A percentile compares a stretch with the other conserved stretches of the same genome.
Evolutionary conservation across 2,888 invertebrate species (phyloP).

Genomic region (Apodemia zela): DNA sequence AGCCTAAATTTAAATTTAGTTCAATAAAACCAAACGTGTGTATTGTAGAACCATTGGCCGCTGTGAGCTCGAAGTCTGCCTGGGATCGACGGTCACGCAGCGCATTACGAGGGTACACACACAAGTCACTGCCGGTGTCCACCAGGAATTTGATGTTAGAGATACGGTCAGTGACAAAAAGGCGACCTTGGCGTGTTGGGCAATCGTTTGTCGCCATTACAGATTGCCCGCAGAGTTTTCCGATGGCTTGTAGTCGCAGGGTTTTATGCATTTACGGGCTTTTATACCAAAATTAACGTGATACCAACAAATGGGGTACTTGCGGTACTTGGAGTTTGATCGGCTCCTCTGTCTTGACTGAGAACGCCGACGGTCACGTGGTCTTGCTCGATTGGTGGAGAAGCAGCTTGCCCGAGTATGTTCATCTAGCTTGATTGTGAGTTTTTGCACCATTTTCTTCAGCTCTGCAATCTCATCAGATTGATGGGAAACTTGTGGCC

Average conservation of each 20-base stretch:
- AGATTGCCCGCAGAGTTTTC: too few species aligned
- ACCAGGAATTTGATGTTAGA: too few species aligned
- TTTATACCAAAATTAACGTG: background rate
- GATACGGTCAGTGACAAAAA: conserved; percentile 8
- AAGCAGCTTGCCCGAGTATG: too few species aligned
- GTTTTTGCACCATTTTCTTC: background rate
- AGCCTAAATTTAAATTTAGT: conserved; percentile 24
- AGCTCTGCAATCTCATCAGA: background rate
- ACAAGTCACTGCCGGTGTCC: too few species aligned
- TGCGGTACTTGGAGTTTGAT: conserved; percentile 23
- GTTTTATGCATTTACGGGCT: too few species aligned
- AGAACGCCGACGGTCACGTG: too few species aligned
- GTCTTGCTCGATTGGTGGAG: too few species aligned
- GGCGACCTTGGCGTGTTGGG: background rate
- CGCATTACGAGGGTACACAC: conserved; percentile 26
- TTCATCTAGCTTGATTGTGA: too few species aligned
- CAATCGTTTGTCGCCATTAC: too few species aligned
- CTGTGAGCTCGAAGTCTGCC: conserved; percentile 24
- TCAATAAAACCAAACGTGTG: conserved; percentile 26
- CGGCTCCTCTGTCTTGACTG: background rate
- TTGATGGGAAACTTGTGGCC: too few species aligned
- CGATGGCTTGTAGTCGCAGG: too few species aligned
- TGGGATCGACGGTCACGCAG: conserved; percentile 16
- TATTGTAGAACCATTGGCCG: conserved; percentile 29
- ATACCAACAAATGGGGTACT: conserved; percentile 22